Percentiles rank a stretch among this genome's conserved stretches.
Conservation (phyloP, 2,888 invertebrate genomes). For the Chironomus tentans region DNA sequence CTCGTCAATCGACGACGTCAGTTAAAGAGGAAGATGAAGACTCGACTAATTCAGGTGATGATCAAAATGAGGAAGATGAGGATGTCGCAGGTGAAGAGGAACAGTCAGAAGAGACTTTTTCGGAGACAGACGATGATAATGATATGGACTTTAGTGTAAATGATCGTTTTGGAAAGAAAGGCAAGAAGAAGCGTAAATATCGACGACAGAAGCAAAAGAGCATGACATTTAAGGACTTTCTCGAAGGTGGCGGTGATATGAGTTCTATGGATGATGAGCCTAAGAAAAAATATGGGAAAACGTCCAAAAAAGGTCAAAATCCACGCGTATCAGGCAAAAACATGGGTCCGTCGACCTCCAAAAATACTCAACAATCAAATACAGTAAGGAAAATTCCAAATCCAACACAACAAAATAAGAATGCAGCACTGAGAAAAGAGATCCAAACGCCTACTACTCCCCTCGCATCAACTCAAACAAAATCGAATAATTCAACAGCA, state of each 20-base stretch:
- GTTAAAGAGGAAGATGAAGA: background rate
- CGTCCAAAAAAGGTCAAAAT: background rate
- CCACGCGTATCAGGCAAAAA: constrained; percentile 19
- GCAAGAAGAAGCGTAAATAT: constrained; percentile 29
- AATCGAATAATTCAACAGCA: background rate
- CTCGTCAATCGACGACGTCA: constrained; percentile 30
- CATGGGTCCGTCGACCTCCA: constrained; percentile 30
- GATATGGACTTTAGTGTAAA: constrained; percentile 55
- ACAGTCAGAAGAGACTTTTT: constrained; percentile 45
- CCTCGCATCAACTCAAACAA: background rate
- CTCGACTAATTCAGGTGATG: constrained; percentile 16
- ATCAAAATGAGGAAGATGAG: constrained; percentile 29
- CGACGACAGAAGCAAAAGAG: background rate
- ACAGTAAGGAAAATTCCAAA: constrained; percentile 29
- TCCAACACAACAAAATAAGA: background rate
- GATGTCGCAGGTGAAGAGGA: constrained; percentile 42
- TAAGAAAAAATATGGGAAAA: constrained; percentile 26
- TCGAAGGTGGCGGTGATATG: constrained; percentile 34
- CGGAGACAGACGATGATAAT: constrained; percentile 51
- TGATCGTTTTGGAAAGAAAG: constrained; percentile 39
- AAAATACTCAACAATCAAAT: constrained; percentile 37
- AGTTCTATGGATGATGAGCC: constrained; percentile 28
- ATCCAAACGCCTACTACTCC: background rate
- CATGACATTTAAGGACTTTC: constrained; percentile 28
- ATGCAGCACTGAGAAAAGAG: background rate